A percentile compares a stretch with the other conserved stretches of the same genome.
Evolutionary conservation across 2,797 vertebrate genomes (phyloP).

Genomic region (Octomys mimax): DNA sequence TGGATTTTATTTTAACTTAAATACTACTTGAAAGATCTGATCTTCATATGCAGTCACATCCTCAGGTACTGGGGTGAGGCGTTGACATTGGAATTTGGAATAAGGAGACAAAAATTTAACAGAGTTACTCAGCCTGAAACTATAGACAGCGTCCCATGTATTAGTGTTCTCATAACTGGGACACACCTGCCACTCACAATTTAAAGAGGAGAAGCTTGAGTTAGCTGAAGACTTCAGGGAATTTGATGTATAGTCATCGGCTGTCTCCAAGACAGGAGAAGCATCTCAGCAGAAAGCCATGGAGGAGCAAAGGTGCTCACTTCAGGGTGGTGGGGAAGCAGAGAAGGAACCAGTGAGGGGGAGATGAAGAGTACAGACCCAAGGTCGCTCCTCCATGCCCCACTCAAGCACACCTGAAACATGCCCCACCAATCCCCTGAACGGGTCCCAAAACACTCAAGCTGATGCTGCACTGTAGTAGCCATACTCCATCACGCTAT

Average conservation of each 20-base stretch:
- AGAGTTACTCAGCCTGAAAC: not conserved
- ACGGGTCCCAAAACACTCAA: not conserved
- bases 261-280: not conserved
- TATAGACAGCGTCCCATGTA: not conserved
- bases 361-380: too few species aligned
- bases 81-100: not conserved
- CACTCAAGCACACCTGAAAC: not conserved
- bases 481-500: not conserved
- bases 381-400: not conserved
- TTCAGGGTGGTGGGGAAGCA: not conserved
- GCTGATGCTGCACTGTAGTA: not conserved
- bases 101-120: not conserved
- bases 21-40: not conserved
- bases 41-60: not conserved
- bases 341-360: not conserved
- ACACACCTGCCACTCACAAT: not conserved
- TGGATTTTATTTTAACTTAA: slow-evolving; percentile 3
- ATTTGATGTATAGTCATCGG: rapidly evolving
- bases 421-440: not conserved
- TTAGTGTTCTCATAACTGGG: not conserved
- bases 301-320: too few species aligned
- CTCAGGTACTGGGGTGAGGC: not conserved
- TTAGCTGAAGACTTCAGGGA: not conserved
- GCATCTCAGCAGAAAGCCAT: not conserved
- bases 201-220: not conserved